A percentile compares a stretch with the other conserved stretches of the same genome.
These are phyloP conservation scores for Lacanobia oleracea DNA, from an alignment of 2,888 invertebrate genomes.

Conservation along the genomic window DNA sequence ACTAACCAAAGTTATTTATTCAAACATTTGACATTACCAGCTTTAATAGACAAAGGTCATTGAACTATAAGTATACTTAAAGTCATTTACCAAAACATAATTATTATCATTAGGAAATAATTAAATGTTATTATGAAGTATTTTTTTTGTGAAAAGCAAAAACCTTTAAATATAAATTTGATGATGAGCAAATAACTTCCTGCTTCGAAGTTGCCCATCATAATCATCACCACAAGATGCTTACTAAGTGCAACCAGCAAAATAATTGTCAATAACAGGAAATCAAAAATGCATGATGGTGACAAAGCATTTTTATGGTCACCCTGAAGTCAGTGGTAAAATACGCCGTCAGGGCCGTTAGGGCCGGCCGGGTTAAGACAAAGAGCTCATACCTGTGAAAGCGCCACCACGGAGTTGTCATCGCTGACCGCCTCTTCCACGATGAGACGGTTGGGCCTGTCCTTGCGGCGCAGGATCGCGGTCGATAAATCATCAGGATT, in stretches of 20 bases:
- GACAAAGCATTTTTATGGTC: slow-evolving; percentile 60
- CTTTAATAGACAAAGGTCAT: slow-evolving; percentile 13
- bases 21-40: neutral
- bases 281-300: slow-evolving; percentile 31
- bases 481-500: slow-evolving; percentile 97
- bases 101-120: neutral
- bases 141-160: too few species aligned
- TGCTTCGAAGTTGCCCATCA: neutral
- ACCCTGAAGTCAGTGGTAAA: slow-evolving; percentile 26
- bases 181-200: slow-evolving; percentile 1
- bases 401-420: slow-evolving; percentile 99
- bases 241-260: neutral
- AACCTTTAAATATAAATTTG: neutral
- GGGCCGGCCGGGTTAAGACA: slow-evolving; percentile 33
- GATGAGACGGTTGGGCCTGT: slow-evolving; percentile 99
- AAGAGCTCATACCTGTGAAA: slow-evolving; percentile 94
- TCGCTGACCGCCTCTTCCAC: slow-evolving; percentile 99
- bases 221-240: slow-evolving; percentile 2
- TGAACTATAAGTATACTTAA: slow-evolving; percentile 37
- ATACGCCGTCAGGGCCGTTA: slow-evolving; percentile 16
- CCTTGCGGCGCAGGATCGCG: slow-evolving; percentile 99
- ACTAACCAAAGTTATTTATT: neutral
- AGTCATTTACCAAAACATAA: slow-evolving; percentile 11
- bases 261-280: slow-evolving; percentile 22
- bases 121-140: neutral